Evolutionary conservation across 2,888 invertebrate species (phyloP), one percentile per base, ranked within the genome.

Genomic region (Scaptomyza cyrtandrae): DNA sequence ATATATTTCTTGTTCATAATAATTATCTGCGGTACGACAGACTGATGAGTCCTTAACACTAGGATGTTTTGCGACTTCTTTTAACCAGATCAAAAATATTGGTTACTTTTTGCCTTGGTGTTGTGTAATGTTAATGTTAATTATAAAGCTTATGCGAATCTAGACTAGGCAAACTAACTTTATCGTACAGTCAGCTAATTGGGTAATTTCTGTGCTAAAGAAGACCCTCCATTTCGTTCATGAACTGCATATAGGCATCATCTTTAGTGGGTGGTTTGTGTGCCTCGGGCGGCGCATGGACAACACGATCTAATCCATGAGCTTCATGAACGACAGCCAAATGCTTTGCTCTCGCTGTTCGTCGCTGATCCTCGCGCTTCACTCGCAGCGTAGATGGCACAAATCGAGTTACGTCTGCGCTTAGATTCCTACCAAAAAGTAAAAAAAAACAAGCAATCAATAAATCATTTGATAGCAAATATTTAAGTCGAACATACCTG

Each of bases 201-300:
- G 29, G 16, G 11, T 33, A 27, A 11, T 11, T 11, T 10, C 49
- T 37, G 31, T 56, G 72, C 83, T 94, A 98, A 90, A 99, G 93
- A 31, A 99, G 93, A 53, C 97, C 98, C 90, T 98, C 96, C 98
- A 99, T 98, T 93, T 99, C 99, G 91, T 96, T 96, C 98, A 99
- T 99, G 91, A 99, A 99, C 92, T 98, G 97, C 93, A 98, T 96
- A 89, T 99, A 99, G 11, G 99, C 99, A 90, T 99, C 99, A 90
- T 99, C 99, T 91, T 99, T 99, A 63, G 97, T 98, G 19, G 93
- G 92, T 70, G 93, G 93, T 52, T 90, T 90, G 52, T 90, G 90
- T 1, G 90, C 63, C 53, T 92, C 91, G 2, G 86, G 74, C 6
- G 72, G 73, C 7, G 76, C 84, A 65, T 91, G 81, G 7, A 14